Percentiles rank a stretch among this genome's conserved stretches.
phyloP scores from a whole-genome alignment of 2,888 invertebrate species.

The Amphipoea lucens region DNA sequence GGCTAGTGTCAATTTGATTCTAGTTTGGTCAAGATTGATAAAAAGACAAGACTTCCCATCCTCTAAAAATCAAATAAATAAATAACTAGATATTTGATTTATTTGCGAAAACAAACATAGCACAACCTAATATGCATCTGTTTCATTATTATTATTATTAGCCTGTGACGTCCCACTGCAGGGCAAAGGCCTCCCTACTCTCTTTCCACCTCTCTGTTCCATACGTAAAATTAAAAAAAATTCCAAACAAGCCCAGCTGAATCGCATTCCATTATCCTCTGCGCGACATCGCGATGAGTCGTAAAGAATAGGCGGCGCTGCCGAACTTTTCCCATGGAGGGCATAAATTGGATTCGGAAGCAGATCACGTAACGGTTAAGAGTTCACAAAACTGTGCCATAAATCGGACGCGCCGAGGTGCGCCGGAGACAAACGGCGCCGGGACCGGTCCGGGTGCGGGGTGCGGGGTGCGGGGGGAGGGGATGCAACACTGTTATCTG shows the following conservation, averaged over 20 bases:
- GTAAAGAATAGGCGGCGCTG: conserved; percentile 87
- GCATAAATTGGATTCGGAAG: conserved; percentile 90
- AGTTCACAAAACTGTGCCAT: conserved; percentile 90
- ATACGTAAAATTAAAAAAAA: neutral
- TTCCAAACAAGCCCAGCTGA: conserved; percentile 64
- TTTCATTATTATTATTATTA: neutral
- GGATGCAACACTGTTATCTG: conserved; percentile 62
- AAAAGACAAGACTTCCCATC: neutral
- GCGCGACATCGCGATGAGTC: conserved; percentile 81
- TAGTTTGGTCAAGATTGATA: neutral
- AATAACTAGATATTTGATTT: neutral
- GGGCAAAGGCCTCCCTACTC: too few relatives aligned
- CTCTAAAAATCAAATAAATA: neutral
- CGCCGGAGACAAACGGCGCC: conserved; percentile 89
- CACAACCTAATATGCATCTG: neutral
- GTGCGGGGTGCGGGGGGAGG: conserved; percentile 58
- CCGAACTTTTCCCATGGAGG: conserved; percentile 88
- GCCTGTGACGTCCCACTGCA: too few relatives aligned
- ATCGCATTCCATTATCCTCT: conserved; percentile 71
- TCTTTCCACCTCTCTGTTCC: neutral
- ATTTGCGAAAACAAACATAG: neutral
- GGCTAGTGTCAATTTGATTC: neutral
- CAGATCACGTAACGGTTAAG: conserved; percentile 90
- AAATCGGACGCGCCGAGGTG: conserved; percentile 90
- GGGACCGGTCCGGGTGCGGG: conserved; percentile 64